These are phyloP conservation scores for Hystrix brachyura DNA, from an alignment of 2,113 vertebrate species.

Conservation along the genomic window DNA sequence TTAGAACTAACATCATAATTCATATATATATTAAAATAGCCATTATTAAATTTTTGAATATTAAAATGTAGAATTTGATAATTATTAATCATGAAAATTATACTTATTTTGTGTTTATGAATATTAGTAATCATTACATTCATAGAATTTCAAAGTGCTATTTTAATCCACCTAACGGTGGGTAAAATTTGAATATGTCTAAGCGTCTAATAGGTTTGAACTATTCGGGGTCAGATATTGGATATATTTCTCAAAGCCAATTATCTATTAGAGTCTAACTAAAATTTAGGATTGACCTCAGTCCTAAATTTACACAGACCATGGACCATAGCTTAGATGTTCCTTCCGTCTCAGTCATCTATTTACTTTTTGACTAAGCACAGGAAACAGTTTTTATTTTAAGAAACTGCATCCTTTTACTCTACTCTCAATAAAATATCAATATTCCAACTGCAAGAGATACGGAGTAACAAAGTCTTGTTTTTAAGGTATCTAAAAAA, in stretches of 20 bases:
- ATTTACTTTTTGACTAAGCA: not conserved
- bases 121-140: not conserved
- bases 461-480: not conserved
- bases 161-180: not conserved
- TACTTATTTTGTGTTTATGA: not conserved
- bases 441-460: not conserved
- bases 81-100: not conserved
- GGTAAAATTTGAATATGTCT: not conserved
- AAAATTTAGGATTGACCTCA: not conserved
- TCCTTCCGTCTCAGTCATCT: not conserved
- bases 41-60: not conserved
- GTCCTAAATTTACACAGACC: not conserved
- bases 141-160: not conserved
- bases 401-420: not conserved
- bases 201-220: not conserved
- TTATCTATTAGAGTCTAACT: not conserved
- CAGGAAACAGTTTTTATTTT: not conserved
- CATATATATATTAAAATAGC: not conserved
- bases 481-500: not conserved
- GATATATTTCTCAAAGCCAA: not conserved
- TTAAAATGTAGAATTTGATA: not conserved
- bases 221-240: not conserved
- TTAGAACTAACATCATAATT: not conserved
- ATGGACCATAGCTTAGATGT: not conserved
- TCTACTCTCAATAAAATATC: not conserved